Conservation (phyloP, 2,797 vertebrate species). For the Hozukius guyotensis region DNA sequence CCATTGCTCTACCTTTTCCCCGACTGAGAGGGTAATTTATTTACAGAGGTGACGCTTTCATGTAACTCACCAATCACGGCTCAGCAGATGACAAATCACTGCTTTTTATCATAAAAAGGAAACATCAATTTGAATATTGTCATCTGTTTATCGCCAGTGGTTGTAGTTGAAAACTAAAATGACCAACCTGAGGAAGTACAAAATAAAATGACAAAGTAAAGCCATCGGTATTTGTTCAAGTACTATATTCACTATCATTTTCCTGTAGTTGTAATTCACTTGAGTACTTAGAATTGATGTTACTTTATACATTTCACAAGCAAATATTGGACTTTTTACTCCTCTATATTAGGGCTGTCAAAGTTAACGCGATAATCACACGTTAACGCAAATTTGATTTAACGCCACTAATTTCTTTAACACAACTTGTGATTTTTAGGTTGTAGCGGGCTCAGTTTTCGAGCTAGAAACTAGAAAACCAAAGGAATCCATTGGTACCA, state of each 20-base stretch:
- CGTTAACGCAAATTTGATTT: too few species aligned
- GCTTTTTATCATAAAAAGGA: background rate
- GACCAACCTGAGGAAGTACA: background rate
- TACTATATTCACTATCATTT: background rate
- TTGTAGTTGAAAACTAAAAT: background rate
- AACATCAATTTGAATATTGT: background rate
- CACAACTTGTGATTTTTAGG: fast-evolving
- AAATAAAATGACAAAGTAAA: background rate
- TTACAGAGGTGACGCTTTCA: conserved; percentile 26
- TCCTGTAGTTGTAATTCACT: background rate
- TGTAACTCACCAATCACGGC: conserved; percentile 13
- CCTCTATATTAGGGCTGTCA: background rate
- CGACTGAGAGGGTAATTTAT: conserved; percentile 20
- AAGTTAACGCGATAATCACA: too few species aligned
- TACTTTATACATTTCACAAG: background rate
- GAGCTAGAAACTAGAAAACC: too few species aligned
- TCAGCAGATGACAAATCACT: background rate
- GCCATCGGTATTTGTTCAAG: background rate
- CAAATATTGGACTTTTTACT: background rate
- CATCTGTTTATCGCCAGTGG: background rate
- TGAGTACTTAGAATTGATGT: background rate
- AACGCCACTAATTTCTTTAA: too few species aligned
- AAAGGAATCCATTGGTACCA: fast-evolving
- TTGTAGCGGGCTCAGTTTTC: fast-evolving
- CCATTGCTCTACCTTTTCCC: conserved; percentile 42